phyloP scores from a whole-genome alignment of 2,113 vertebrate genomes.

The Perca flavescens region DNA sequence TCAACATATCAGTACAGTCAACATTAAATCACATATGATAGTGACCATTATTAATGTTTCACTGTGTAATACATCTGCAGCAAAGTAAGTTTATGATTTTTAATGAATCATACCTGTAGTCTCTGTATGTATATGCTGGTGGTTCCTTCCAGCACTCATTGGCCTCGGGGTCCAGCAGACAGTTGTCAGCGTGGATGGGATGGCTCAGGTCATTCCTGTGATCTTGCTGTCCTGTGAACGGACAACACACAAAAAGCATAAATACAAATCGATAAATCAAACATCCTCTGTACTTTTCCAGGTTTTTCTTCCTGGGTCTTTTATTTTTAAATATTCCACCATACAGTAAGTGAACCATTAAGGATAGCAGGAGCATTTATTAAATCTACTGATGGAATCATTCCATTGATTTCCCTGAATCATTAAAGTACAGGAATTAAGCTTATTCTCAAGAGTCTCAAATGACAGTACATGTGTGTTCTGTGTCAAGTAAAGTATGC shows the following conservation, averaged over 20 bases:
- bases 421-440: not conserved
- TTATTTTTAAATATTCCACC: not conserved
- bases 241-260: not conserved
- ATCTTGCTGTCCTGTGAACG: conserved; percentile 91
- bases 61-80: not conserved
- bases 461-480: not conserved
- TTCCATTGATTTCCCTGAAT: not conserved
- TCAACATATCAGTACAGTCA: not conserved
- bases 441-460: not conserved
- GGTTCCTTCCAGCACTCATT: conserved; percentile 97
- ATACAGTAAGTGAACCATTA: not conserved
- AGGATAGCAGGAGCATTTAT: not conserved
- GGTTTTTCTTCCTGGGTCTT: not conserved
- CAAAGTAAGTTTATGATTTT: not conserved
- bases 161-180: conserved; percentile 94
- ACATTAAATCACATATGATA: not conserved
- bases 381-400: not conserved
- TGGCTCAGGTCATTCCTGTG: conserved; percentile 96
- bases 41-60: not conserved
- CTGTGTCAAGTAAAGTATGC: not conserved
- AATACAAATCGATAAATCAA: not conserved
- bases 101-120: conserved; percentile 88
- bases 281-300: not conserved
- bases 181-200: conserved; percentile 98
- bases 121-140: conserved; percentile 95